Conservation (phyloP, 2,113 vertebrate species). For the Herpetotheres cachinnans region DNA sequence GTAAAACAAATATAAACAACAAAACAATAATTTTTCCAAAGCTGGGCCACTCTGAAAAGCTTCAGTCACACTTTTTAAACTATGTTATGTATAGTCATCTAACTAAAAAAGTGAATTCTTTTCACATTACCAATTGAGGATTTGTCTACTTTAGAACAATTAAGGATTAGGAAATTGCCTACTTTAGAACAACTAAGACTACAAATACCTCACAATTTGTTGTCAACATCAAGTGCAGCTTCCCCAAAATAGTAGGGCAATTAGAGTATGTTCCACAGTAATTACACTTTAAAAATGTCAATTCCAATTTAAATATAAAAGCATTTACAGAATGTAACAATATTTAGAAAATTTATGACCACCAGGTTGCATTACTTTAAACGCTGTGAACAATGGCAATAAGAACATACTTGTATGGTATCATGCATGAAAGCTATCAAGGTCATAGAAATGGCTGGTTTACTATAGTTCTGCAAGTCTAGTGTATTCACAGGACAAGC, state of each 20-base stretch:
- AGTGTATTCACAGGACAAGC: neutral
- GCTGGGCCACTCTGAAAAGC: neutral
- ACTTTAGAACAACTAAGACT: neutral
- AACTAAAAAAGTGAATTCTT: no score
- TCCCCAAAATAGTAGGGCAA: neutral
- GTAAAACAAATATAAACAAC: neutral
- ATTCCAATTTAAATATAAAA: neutral
- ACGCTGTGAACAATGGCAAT: neutral
- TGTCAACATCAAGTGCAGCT: fast-evolving
- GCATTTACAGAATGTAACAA: neutral
- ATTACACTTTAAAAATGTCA: neutral
- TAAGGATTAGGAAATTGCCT: neutral
- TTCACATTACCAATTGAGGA: neutral
- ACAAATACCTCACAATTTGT: neutral
- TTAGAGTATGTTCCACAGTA: neutral
- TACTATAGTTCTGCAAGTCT: neutral
- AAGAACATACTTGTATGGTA: neutral
- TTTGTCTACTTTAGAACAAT: neutral
- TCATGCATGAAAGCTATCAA: neutral
- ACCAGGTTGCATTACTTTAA: neutral
- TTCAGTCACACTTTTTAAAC: neutral
- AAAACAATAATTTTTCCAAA: neutral
- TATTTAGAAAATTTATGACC: neutral
- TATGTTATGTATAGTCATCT: neutral
- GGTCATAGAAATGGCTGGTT: neutral